These are phyloP conservation scores for Tenebrio molitor DNA, from an alignment of 1,140 invertebrate species.

Conservation along the genomic window DNA sequence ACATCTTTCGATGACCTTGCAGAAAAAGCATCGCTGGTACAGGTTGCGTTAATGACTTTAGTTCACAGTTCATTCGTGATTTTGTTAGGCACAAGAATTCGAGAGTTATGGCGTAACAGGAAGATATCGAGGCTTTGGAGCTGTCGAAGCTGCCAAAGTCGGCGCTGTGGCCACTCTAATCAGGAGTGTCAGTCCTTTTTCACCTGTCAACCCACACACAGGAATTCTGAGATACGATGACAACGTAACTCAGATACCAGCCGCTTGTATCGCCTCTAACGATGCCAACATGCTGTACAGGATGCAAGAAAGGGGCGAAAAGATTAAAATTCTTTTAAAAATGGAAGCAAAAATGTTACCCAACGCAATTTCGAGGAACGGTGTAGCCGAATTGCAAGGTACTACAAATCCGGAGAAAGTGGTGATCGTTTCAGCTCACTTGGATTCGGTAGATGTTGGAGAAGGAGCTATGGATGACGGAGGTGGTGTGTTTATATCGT, in stretches of 20 bases:
- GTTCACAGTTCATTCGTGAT: no score
- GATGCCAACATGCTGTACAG: slow-evolving; percentile 83
- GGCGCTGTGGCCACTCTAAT: slow-evolving; percentile 84
- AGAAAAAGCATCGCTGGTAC: slow-evolving; percentile 40
- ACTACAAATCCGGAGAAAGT: slow-evolving; percentile 70
- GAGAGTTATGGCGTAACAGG: slow-evolving; percentile 73
- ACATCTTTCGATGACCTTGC: slow-evolving; percentile 76
- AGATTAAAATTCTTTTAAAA: slow-evolving; percentile 67
- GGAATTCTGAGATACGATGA: slow-evolving; percentile 75
- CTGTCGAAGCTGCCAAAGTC: slow-evolving; percentile 74
- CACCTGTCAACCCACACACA: slow-evolving; percentile 78
- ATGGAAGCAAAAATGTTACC: slow-evolving; percentile 58
- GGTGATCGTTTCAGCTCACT: slow-evolving; percentile 87
- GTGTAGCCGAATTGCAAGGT: slow-evolving; percentile 80
- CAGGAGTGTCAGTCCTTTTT: slow-evolving; percentile 82
- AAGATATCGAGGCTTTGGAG: slow-evolving; percentile 72
- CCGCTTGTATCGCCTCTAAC: slow-evolving; percentile 83
- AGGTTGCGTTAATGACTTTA: no score
- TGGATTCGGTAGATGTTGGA: slow-evolving; percentile 93
- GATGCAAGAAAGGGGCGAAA: slow-evolving; percentile 68
- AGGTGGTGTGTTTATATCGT: slow-evolving; percentile 85
- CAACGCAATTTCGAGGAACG: slow-evolving; percentile 74
- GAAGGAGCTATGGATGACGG: slow-evolving; percentile 92
- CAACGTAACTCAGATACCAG: slow-evolving; percentile 79
- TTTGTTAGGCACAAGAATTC: no score